Percentiles rank a stretch among this genome's conserved stretches.
Conservation (phyloP, 1,140 invertebrate genomes). For the Pogonognathellus flavescens region DNA sequence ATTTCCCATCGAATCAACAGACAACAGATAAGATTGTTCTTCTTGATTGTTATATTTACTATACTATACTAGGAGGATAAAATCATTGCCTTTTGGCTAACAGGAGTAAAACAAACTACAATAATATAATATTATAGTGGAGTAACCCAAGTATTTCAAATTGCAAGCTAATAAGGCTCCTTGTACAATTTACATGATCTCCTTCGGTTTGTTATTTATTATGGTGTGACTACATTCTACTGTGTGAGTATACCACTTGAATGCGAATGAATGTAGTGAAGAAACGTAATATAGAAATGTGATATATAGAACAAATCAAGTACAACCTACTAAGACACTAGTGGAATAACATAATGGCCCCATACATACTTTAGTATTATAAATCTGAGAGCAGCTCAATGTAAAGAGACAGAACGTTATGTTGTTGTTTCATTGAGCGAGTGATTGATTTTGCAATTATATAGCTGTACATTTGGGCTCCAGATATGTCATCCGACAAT, state of each 20-base stretch:
- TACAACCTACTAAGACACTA: too few relatives aligned
- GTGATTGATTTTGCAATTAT: constrained; percentile 45
- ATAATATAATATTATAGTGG: neutral
- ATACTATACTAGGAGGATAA: too few relatives aligned
- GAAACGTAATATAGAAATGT: too few relatives aligned
- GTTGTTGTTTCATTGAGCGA: constrained; percentile 8
- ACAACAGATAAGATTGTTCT: constrained; percentile 25
- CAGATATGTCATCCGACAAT: constrained; percentile 37
- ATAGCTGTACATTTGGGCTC: constrained; percentile 21
- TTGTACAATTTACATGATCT: neutral
- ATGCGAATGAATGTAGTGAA: too few relatives aligned
- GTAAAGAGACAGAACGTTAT: too few relatives aligned
- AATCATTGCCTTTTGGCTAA: neutral
- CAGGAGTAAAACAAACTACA: neutral
- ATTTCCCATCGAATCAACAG: constrained; percentile 33
- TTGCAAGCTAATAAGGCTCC: neutral
- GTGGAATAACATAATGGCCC: too few relatives aligned
- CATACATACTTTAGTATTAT: too few relatives aligned
- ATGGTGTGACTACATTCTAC: too few relatives aligned
- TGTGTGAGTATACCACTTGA: too few relatives aligned
- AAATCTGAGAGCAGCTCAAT: too few relatives aligned
- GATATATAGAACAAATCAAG: too few relatives aligned
- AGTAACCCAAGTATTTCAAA: neutral
- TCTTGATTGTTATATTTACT: constrained; percentile 34
- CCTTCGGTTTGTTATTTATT: constrained; percentile 16